A percentile compares a stretch with the other conserved stretches of the same genome.
Evolutionary conservation across 1,140 invertebrate genomes (phyloP).

Genomic region (Caenorhabditis latens): DNA sequence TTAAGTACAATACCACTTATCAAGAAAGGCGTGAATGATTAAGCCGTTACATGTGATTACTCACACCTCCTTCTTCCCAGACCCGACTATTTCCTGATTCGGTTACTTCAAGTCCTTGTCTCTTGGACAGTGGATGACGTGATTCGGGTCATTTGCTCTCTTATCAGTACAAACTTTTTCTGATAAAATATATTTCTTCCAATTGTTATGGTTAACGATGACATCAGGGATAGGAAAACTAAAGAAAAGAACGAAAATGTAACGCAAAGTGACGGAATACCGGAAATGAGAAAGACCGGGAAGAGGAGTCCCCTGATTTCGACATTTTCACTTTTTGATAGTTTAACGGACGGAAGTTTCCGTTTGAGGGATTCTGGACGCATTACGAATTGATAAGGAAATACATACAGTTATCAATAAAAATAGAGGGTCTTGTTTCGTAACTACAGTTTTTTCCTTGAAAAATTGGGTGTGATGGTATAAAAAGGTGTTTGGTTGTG

Average conservation of each 20-base stretch:
- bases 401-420: no score
- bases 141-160: conserved; percentile 10
- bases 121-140: neutral
- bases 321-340: no score
- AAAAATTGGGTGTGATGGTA: no score
- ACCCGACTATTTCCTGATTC: conserved; percentile 4
- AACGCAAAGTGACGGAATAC: neutral
- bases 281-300: neutral
- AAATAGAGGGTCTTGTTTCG: no score
- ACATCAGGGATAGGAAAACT: neutral
- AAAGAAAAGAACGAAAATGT: neutral
- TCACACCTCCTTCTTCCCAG: neutral
- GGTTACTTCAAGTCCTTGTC: neutral
- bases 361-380: no score
- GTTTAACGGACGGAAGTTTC: no score
- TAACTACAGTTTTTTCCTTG: no score
- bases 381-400: no score
- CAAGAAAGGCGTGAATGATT: neutral
- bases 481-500: no score
- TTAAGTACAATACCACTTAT: neutral
- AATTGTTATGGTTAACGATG: conserved; percentile 21
- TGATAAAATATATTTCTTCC: neutral
- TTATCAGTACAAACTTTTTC: conserved; percentile 8
- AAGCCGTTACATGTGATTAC: conserved; percentile 19
- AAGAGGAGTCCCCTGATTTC: no score